These are phyloP conservation scores for Petromus typicus DNA, from an alignment of 2,113 vertebrate species.

Conservation along the genomic window DNA sequence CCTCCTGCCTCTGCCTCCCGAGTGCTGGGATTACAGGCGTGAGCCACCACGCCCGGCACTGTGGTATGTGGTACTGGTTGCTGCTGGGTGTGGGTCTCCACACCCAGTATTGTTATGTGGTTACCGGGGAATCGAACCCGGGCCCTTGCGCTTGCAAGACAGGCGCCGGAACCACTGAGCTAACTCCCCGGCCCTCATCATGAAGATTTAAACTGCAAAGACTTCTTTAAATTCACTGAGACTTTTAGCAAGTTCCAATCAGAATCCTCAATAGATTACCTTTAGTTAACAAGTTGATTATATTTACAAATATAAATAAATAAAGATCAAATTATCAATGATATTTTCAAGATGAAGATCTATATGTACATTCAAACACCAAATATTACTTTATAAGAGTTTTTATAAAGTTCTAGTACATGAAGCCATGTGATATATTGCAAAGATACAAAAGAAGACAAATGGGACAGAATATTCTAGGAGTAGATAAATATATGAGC, in stretches of 20 bases:
- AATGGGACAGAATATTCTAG: conserved; percentile 11
- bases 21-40: too few relatives aligned
- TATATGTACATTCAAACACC: background rate
- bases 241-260: background rate
- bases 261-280: background rate
- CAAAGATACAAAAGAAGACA: background rate
- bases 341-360: background rate
- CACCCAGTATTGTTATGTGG: too few relatives aligned
- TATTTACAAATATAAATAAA: conserved; percentile 36
- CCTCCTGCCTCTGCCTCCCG: too few relatives aligned
- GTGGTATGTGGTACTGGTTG: too few relatives aligned
- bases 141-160: too few relatives aligned
- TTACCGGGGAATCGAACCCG: too few relatives aligned
- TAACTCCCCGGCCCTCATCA: too few relatives aligned
- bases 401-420: background rate
- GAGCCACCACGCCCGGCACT: too few relatives aligned
- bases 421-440: background rate
- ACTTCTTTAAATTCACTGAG: background rate
- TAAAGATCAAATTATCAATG: background rate
- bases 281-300: conserved; percentile 18
- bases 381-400: background rate
- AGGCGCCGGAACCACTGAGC: too few relatives aligned
- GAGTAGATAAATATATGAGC: background rate
- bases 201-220: background rate
- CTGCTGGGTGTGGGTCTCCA: too few relatives aligned